Conservation (phyloP, 2,888 invertebrate genomes). For the Aethes cnicana region DNA sequence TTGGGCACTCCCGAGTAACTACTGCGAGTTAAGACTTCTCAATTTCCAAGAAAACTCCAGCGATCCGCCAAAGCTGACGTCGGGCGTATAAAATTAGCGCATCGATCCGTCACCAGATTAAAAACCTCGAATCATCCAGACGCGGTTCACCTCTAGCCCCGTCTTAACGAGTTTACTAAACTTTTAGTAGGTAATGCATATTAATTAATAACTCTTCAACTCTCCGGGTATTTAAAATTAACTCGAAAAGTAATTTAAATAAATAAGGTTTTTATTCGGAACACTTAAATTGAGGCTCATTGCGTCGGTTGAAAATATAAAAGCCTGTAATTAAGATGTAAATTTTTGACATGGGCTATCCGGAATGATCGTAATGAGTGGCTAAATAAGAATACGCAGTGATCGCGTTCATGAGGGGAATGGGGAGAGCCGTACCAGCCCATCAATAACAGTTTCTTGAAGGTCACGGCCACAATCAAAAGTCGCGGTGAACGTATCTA, state of each 20-base stretch:
- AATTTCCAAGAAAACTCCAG: conserved; percentile 36
- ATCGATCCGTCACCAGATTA: conserved; percentile 31
- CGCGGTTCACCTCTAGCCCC: conserved; percentile 10
- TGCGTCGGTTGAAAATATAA: conserved; percentile 36
- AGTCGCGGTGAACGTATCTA: conserved; percentile 20
- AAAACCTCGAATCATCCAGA: conserved; percentile 14
- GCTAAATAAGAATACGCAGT: conserved; percentile 17
- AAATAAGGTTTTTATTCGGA: conserved; percentile 45
- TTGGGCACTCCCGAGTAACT: conserved; percentile 30
- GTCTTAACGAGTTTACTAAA: conserved; percentile 32
- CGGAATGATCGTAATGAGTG: conserved; percentile 32
- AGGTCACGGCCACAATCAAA: conserved; percentile 30
- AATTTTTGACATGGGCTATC: conserved; percentile 37
- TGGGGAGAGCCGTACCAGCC: background rate
- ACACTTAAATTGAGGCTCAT: conserved; percentile 37
- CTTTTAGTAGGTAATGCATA: conserved; percentile 43
- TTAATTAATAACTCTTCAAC: conserved; percentile 40
- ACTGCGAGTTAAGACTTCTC: conserved; percentile 42
- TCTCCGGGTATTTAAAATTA: conserved; percentile 44
- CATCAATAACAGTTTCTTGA: conserved; percentile 27
- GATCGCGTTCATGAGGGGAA: conserved; percentile 6
- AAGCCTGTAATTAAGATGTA: conserved; percentile 46
- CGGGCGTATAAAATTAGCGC: conserved; percentile 41
- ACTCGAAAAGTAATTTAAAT: conserved; percentile 47
- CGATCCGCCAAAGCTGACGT: conserved; percentile 35